Evolutionary conservation across 2,113 vertebrate genomes (phyloP).

Genomic region (Oceanites oceanicus): DNA sequence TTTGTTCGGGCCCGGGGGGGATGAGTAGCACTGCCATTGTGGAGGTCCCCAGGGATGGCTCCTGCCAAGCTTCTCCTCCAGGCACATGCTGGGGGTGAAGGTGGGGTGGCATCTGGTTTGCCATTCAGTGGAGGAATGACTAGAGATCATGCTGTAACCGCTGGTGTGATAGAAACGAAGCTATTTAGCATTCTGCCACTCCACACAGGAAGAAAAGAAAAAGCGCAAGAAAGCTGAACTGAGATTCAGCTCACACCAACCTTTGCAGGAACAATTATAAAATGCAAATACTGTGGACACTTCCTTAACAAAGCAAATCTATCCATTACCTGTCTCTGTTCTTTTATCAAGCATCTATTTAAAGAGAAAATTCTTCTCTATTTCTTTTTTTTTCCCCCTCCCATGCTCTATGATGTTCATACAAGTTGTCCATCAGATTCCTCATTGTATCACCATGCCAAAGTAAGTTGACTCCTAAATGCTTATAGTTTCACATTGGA

Average conservation of each 20-base stretch:
- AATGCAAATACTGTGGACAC: slow-evolving; percentile 38
- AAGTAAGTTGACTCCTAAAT: background rate
- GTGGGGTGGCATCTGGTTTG: background rate
- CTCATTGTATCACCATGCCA: background rate
- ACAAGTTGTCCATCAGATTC: background rate
- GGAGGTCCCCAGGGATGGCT: background rate
- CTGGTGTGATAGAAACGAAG: background rate
- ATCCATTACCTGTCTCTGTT: background rate
- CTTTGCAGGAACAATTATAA: slow-evolving; percentile 51
- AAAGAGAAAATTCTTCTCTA: background rate
- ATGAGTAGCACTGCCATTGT: background rate
- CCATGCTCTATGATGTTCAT: background rate
- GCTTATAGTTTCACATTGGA: background rate
- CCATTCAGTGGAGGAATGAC: background rate
- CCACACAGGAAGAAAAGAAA: background rate
- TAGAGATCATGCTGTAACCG: background rate
- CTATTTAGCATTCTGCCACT: slow-evolving; percentile 36
- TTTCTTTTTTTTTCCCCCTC: background rate
- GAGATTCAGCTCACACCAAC: slow-evolving; percentile 31
- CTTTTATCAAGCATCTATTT: slow-evolving; percentile 29
- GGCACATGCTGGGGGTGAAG: background rate
- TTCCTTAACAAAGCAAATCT: slow-evolving; percentile 40
- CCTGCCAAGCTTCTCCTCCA: background rate
- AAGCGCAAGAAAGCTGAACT: background rate
- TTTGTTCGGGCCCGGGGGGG: background rate